Percentiles rank a stretch among this genome's conserved stretches.
Evolutionary conservation across 2,113 vertebrate species (phyloP).

Genomic region (Bos indicus): DNA sequence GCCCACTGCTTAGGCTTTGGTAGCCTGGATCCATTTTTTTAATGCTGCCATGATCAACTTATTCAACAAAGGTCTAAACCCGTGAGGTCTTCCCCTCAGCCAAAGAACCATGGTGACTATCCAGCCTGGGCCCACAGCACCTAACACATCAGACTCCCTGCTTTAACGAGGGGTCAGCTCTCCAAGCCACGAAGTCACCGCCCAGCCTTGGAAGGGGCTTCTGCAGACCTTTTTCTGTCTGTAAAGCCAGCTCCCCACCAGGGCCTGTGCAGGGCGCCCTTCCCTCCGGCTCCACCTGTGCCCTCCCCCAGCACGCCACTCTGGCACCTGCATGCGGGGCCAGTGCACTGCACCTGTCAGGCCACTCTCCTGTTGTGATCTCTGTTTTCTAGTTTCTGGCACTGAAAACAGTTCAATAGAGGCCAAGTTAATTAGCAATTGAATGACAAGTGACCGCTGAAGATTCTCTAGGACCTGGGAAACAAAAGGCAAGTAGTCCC

Average conservation of each 20-base stretch:
- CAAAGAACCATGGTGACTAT: rapidly evolving
- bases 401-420: neutral
- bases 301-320: neutral
- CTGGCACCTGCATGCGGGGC: too few species aligned
- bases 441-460: neutral
- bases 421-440: neutral
- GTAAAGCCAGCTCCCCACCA: neutral
- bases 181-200: neutral
- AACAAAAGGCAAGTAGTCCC: constrained; percentile 4
- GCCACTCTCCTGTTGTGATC: neutral
- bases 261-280: too few species aligned
- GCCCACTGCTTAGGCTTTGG: rapidly evolving
- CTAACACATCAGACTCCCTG: neutral
- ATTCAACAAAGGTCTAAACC: neutral
- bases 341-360: neutral
- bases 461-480: neutral
- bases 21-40: neutral
- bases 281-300: neutral
- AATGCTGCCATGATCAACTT: neutral
- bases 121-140: neutral
- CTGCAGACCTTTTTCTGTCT: neutral
- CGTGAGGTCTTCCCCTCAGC: too few species aligned
- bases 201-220: neutral
- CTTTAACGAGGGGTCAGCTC: neutral
- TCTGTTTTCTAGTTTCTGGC: constrained; percentile 10